Conservation (phyloP, 2,888 invertebrate species). For the Magallana nippona region DNA sequence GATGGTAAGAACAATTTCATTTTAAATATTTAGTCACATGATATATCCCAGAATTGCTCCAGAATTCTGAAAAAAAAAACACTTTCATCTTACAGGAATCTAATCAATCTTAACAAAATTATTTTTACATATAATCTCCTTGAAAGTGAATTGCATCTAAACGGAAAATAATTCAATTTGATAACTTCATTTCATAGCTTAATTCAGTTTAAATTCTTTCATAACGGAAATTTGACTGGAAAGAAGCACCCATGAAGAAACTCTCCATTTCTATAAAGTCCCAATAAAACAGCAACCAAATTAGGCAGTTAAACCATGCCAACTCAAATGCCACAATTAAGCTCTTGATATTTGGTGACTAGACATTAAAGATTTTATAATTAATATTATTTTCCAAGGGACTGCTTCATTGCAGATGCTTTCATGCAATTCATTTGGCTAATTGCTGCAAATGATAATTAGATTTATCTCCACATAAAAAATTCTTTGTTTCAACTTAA, state of each 20-base stretch:
- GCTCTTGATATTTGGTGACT: slow-evolving; percentile 21
- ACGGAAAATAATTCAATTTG: too few relatives aligned
- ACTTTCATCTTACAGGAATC: too few relatives aligned
- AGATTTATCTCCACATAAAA: slow-evolving; percentile 33
- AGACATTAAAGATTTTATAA: slow-evolving; percentile 31
- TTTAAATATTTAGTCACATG: too few relatives aligned
- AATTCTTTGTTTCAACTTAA: slow-evolving; percentile 27
- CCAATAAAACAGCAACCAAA: slow-evolving; percentile 28
- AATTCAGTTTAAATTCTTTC: too few relatives aligned
- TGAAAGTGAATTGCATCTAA: too few relatives aligned
- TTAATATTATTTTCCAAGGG: slow-evolving; percentile 33
- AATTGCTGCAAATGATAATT: slow-evolving; percentile 33
- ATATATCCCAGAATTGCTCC: too few relatives aligned
- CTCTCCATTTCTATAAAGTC: background rate
- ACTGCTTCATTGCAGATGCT: slow-evolving; percentile 32
- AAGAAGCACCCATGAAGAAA: slow-evolving; percentile 7
- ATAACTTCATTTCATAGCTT: too few relatives aligned
- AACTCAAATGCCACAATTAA: slow-evolving; percentile 28
- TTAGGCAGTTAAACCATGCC: slow-evolving; percentile 16
- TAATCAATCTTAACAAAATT: too few relatives aligned
- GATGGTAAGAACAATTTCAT: too few relatives aligned
- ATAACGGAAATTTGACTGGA: background rate
- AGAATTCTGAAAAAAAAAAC: too few relatives aligned
- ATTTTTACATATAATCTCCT: too few relatives aligned
- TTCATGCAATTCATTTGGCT: slow-evolving; percentile 35